Conservation (phyloP, 2,113 vertebrate genomes). For the Mastomys natalensis region DNA sequence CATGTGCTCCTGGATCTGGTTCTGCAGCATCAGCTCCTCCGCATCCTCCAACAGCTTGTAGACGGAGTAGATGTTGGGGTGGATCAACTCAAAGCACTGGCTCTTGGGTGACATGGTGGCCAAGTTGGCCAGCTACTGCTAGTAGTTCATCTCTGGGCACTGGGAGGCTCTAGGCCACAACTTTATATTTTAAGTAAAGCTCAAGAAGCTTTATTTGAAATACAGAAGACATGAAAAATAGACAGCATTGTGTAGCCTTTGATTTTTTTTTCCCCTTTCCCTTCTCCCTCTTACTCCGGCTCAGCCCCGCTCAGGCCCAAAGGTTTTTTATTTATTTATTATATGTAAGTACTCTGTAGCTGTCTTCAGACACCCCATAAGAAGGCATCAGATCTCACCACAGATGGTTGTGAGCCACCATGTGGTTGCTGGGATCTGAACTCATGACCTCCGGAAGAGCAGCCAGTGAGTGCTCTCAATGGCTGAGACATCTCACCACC, state of each 20-base stretch:
- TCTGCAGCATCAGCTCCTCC: background rate
- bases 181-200: background rate
- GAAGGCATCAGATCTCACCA: no score
- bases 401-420: no score
- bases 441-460: no score
- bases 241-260: background rate
- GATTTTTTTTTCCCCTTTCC: no score
- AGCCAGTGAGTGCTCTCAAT: no score
- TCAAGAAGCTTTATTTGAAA: background rate
- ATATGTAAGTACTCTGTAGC: no score
- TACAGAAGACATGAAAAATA: background rate
- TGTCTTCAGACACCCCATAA: no score
- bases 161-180: background rate
- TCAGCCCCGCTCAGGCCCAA: no score
- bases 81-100: background rate
- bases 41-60: background rate
- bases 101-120: background rate
- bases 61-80: background rate
- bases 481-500: no score
- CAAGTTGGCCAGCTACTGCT: background rate
- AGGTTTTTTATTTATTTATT: no score
- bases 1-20: background rate
- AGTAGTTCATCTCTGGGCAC: background rate
- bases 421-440: no score
- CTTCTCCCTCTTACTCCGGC: no score